Evolutionary conservation across 2,797 vertebrate genomes (phyloP).

Genomic region (Leontopithecus rosalia): DNA sequence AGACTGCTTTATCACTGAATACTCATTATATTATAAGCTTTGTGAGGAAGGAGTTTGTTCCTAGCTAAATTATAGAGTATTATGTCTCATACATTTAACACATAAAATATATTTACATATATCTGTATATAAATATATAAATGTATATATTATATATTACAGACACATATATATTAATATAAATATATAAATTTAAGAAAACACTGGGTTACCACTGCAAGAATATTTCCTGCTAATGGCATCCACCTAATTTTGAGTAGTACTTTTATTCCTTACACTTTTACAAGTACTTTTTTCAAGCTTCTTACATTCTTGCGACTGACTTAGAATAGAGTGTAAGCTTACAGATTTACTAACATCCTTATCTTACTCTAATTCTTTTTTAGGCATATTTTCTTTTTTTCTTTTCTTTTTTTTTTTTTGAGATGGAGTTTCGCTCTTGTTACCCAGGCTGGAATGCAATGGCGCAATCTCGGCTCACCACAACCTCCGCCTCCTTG

Average conservation of each 20-base stretch:
- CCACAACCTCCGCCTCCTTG: too few species aligned
- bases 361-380: background rate
- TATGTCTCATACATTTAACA: background rate
- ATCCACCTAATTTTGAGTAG: background rate
- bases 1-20: background rate
- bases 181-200: background rate
- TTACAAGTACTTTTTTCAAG: background rate
- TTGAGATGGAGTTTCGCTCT: too few species aligned
- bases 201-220: background rate
- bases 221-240: background rate
- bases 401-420: too few species aligned
- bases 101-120: background rate
- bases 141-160: too few species aligned
- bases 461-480: too few species aligned
- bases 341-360: background rate
- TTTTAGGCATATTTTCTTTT: background rate
- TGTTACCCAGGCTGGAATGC: too few species aligned
- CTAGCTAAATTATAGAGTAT: background rate
- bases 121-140: background rate
- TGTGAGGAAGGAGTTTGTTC: background rate
- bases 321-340: background rate
- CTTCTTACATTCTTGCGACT: background rate
- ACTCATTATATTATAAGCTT: background rate
- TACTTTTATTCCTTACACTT: background rate
- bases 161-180: background rate